A percentile compares a stretch with the other conserved stretches of the same genome.
These are phyloP conservation scores for Perca fluviatilis DNA, from an alignment of 2,113 vertebrate genomes.

Conservation along the genomic window DNA sequence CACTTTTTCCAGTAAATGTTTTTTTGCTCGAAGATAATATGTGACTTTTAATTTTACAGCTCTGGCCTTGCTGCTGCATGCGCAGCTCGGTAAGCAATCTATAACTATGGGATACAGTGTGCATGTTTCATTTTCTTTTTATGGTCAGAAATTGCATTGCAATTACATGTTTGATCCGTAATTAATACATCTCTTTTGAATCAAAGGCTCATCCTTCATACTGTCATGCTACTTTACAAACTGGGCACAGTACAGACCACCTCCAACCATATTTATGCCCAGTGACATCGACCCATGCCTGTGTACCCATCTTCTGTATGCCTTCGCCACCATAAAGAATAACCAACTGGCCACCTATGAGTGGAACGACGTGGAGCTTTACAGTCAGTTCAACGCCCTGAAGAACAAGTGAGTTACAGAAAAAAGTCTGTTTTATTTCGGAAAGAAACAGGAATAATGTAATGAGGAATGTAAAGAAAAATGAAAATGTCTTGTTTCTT, in stretches of 20 bases:
- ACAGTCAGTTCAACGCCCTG: slow-evolving; percentile 69
- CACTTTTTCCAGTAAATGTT: neutral
- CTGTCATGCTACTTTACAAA: slow-evolving; percentile 82
- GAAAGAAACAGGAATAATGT: no score
- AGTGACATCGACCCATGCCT: slow-evolving; percentile 70
- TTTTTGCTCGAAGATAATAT: slow-evolving; percentile 10
- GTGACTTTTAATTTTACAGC: slow-evolving; percentile 40
- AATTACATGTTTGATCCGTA: neutral
- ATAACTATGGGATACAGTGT: neutral
- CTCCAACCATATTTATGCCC: slow-evolving; percentile 66
- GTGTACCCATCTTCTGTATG: slow-evolving; percentile 77
- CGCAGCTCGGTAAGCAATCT: slow-evolving; percentile 72
- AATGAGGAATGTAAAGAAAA: no score
- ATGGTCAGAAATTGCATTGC: neutral
- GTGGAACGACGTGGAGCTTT: slow-evolving; percentile 74
- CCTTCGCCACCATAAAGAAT: slow-evolving; percentile 76
- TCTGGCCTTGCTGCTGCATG: slow-evolving; percentile 69
- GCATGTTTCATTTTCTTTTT: neutral
- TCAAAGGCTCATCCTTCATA: slow-evolving; percentile 77
- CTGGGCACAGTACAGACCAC: slow-evolving; percentile 75
- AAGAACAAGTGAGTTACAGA: slow-evolving; percentile 70
- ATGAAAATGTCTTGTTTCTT: neutral
- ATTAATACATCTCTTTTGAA: slow-evolving; percentile 1
- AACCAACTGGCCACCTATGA: slow-evolving; percentile 66
- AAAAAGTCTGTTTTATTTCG: neutral